A percentile compares a stretch with the other conserved stretches of the same genome.
Evolutionary conservation across 2,113 vertebrate species (phyloP).

Genomic region (Hypomesus transpacificus): DNA sequence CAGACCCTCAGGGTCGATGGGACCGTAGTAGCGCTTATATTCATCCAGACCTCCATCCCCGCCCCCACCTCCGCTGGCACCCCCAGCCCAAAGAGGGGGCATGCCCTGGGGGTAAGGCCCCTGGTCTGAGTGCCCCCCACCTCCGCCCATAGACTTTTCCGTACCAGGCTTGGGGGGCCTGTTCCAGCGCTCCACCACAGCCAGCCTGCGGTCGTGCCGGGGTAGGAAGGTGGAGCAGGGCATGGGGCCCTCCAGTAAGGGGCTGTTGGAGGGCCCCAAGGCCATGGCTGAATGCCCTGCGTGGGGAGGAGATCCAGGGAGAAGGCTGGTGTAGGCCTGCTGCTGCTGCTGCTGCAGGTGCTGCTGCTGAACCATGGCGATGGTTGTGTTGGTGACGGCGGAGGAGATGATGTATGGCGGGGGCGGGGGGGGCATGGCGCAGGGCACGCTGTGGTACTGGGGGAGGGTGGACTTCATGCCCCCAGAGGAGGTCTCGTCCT

Average conservation of each 20-base stretch:
- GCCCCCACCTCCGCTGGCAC: conserved; percentile 33
- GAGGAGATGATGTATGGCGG: conserved; percentile 70
- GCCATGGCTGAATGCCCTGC: conserved; percentile 73
- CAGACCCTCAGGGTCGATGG: conserved; percentile 86
- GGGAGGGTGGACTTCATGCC: conserved; percentile 64
- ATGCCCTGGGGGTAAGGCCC: conserved; percentile 63
- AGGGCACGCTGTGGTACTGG: conserved; percentile 67
- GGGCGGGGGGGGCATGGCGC: conserved; percentile 53
- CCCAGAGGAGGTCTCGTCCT: conserved; percentile 72
- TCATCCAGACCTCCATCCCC: conserved; percentile 76
- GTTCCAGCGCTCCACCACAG: conserved; percentile 84
- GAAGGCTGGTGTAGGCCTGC: conserved; percentile 66
- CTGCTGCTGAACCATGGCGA: conserved; percentile 69
- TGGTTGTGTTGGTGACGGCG: conserved; percentile 67
- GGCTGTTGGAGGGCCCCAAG: conserved; percentile 77
- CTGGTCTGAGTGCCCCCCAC: conserved; percentile 63
- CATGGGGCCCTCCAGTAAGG: conserved; percentile 76
- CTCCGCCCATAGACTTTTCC: conserved; percentile 69
- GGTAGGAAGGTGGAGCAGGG: conserved; percentile 83
- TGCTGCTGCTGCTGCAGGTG: conserved; percentile 64
- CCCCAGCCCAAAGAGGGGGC: conserved; percentile 65
- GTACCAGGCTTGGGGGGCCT: conserved; percentile 66
- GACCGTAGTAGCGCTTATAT: conserved; percentile 88
- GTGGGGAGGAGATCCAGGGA: conserved; percentile 71
- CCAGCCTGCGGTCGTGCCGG: conserved; percentile 78